These are phyloP conservation scores for Melinopterus prodromus DNA, from an alignment of 2,888 invertebrate species.

Conservation along the genomic window DNA sequence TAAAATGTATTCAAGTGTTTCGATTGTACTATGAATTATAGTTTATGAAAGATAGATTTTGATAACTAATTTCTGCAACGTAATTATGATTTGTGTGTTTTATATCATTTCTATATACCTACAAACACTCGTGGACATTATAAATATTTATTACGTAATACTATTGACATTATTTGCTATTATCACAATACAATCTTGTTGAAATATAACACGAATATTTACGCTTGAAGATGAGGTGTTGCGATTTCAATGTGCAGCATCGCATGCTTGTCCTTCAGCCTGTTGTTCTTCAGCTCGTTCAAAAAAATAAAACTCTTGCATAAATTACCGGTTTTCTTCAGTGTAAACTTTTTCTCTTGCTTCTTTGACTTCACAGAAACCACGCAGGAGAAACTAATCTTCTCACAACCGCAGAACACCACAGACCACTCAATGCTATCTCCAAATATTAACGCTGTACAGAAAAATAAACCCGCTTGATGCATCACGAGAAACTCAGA, in stretches of 20 bases:
- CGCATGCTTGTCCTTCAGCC: slow-evolving; percentile 35
- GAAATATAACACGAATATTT: not conserved
- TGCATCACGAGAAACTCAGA: slow-evolving; percentile 37
- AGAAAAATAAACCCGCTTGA: slow-evolving; percentile 40
- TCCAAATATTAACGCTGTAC: slow-evolving; percentile 30
- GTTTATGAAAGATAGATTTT: not conserved
- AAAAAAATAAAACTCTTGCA: slow-evolving; percentile 30
- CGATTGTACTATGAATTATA: not conserved
- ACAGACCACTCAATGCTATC: slow-evolving; percentile 40
- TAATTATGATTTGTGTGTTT: not conserved
- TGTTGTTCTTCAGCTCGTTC: slow-evolving; percentile 33
- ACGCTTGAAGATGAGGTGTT: not conserved
- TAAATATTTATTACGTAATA: not conserved
- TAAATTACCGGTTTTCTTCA: slow-evolving; percentile 28
- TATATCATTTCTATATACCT: too few relatives aligned
- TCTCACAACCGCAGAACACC: slow-evolving; percentile 37
- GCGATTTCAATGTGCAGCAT: slow-evolving; percentile 25
- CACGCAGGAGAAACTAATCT: slow-evolving; percentile 37
- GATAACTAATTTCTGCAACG: not conserved
- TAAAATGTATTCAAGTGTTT: not conserved
- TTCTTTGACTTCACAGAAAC: slow-evolving; percentile 32
- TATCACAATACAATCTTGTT: not conserved
- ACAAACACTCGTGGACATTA: too few relatives aligned
- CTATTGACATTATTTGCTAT: not conserved
- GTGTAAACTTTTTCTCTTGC: slow-evolving; percentile 24